Base-by-base conservation (phyloP, 2,797 vertebrate species). In the Yasuhikotakia modesta region DNA sequence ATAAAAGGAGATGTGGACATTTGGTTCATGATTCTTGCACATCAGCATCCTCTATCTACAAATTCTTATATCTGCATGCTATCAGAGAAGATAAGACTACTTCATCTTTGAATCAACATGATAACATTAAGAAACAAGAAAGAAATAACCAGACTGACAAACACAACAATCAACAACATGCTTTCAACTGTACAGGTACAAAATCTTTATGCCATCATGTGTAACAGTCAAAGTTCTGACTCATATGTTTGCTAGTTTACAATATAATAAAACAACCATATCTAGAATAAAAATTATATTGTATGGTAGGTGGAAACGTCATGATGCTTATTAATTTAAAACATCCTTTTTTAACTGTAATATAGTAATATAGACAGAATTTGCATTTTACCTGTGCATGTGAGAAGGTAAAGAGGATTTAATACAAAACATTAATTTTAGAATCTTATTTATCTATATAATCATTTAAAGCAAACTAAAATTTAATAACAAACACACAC, bases 171-270 rank as follows among this genome's bases (percentile, higher is more conserved):
- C 79, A 66, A 79, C 84, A 58, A 61, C 66, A 93, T 94, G 92
- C 87, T 91, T 58, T 87, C 83, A 57, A 87, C 65, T 70, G n/a
- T 92, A 35, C 82, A 89, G 85, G 88, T 88, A 86, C 45, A 66
- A 24, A 5, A 10, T 7, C 10, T 14, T 45, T 45, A 2, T 50
- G n/a, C 19, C 76, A 70, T 76, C 1, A 14, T 72, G 2, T 39
- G 19, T 60, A 27, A 60, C 11, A 68, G 1, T 61, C 12, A 21
- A 5, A 10, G 2, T 66, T 35, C 1, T 57, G n/a, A 22, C 21
- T 30, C 22, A 2, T 35, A 17, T 55, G 19, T 45, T 39, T 67
- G 24, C 5, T 21, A 0, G 2, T 35, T 14, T 24, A 58, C 39
- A 21, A 53, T 21, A 10, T 21, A 10, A 53, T 27, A 13, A 22